phyloP scores from a whole-genome alignment of 37 sponge, comb jelly and placozoan species.

The Halisarca cf. caerulea region DNA sequence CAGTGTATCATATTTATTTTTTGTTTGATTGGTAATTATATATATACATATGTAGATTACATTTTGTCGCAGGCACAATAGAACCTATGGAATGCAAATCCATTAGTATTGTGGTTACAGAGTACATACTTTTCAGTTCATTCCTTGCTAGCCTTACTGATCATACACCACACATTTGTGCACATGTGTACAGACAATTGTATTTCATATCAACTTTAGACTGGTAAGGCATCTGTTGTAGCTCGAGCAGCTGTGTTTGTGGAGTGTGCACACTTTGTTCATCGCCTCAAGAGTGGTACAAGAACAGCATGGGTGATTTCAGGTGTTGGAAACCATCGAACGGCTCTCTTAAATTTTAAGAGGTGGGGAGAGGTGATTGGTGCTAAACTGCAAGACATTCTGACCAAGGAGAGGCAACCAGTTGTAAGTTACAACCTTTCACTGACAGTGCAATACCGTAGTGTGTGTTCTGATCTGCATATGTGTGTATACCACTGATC shows the following conservation, averaged over 20 bases:
- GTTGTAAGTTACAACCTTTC: constrained; percentile 14
- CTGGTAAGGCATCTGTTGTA: constrained; percentile 45
- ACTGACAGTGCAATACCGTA: no score
- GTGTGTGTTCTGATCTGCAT: no score
- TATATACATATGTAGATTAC: neutral
- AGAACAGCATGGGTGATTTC: constrained; percentile 42
- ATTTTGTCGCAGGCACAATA: no score
- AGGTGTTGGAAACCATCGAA: neutral
- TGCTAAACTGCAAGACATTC: constrained; percentile 39
- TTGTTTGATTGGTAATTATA: no score
- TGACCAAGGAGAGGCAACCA: constrained; percentile 1
- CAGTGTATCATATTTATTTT: no score
- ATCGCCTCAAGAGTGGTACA: constrained; percentile 6
- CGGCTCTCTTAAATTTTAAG: constrained; percentile 32
- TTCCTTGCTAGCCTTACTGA: no score
- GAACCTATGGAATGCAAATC: no score
- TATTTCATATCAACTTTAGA: constrained; percentile 1
- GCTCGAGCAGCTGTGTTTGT: constrained; percentile 59
- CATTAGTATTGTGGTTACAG: no score
- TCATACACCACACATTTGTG: neutral
- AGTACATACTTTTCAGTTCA: no score
- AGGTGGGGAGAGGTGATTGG: constrained; percentile 67
- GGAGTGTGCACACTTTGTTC: constrained; percentile 74
- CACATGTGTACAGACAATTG: neutral
- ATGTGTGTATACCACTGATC: no score